phyloP scores from a whole-genome alignment of 1,140 invertebrate species.

The Drosophila ogumai region DNA sequence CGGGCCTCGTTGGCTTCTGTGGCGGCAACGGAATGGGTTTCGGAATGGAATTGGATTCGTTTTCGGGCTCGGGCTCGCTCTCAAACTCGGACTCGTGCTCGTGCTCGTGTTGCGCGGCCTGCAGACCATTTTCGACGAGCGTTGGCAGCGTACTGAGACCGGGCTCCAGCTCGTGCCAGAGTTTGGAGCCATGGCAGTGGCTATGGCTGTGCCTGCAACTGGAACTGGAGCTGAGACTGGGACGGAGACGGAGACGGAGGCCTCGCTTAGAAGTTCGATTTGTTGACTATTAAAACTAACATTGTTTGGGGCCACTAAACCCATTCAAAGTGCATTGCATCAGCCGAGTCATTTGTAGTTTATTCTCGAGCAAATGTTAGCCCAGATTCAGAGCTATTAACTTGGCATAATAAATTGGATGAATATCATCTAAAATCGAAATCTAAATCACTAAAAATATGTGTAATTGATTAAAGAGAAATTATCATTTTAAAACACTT shows the following conservation, averaged over 20 bases:
- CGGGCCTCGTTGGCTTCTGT: conserved; percentile 23
- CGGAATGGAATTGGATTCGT: conserved; percentile 8
- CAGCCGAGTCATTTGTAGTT: neutral
- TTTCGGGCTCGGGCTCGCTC: conserved; percentile 8
- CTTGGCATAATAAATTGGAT: neutral
- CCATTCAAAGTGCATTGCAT: conserved; percentile 16
- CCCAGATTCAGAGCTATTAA: neutral
- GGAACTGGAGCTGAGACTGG: neutral
- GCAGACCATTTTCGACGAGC: conserved; percentile 82
- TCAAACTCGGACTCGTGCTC: conserved; percentile 7
- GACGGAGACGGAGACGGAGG: neutral
- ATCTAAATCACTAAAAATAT: neutral
- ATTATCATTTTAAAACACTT: neutral
- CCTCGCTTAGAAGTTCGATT: conserved; percentile 15
- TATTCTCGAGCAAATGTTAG: neutral
- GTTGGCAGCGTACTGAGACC: conserved; percentile 72
- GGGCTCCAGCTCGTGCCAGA: conserved; percentile 30
- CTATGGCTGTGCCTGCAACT: neutral
- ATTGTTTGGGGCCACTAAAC: conserved; percentile 8
- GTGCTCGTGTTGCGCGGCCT: conserved; percentile 58
- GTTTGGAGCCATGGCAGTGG: neutral
- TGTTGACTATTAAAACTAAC: neutral
- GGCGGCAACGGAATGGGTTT: conserved; percentile 2
- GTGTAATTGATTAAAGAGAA: neutral
- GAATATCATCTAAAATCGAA: neutral